Evolutionary conservation across 2,888 invertebrate genomes (phyloP), one percentile per base, ranked within the genome.

Genomic region (Epistrophe eligans): DNA sequence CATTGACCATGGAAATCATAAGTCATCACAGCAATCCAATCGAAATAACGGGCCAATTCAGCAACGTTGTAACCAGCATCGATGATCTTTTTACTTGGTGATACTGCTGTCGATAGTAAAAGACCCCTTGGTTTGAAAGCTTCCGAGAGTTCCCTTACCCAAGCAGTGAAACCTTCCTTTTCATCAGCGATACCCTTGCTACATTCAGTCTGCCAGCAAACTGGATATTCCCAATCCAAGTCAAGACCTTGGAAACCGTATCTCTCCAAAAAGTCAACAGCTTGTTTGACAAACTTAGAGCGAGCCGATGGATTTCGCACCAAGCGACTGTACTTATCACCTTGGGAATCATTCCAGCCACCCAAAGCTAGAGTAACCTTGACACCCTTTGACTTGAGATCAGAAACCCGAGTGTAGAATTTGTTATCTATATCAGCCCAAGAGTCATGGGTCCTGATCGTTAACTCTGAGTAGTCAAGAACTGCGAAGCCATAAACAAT

Each of bases 311-410:
- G 95, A 91, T 94, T 96, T 90, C 97, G 96, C 0, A 97, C 98
- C 28, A 98, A 92, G 81, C 96, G 95, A 32, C 97, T 97, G 92
- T 98, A 98, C 91, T 98, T 98, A 91, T 97, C 97, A 0, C 97
- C 97, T 45, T 95, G 96, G 0, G 98, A 98, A 92, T 98, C 98
- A 91, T 98, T 98, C 98, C 98, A 98, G 4, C 98, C 98, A n/a
- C 98, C 99, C 32, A 99, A 94, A 2, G 97, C 98, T 13, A 99
- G 93, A 0, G 97, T 95, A 0, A 98, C 97, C 92, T 98, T 98
- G 48, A 97, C 94, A 0, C 97, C 97, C 89, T 96, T 95, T 71
- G 95, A 94, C 91, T 97, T 98, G 89, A 96, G 95, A 0, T 95
- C 96, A 0, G 96, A 95, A 1, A 98, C 97, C 32, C 97, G 94